These are phyloP conservation scores for Kryptolebias marmoratus DNA, from an alignment of 2,113 vertebrate species.

Conservation along the genomic window DNA sequence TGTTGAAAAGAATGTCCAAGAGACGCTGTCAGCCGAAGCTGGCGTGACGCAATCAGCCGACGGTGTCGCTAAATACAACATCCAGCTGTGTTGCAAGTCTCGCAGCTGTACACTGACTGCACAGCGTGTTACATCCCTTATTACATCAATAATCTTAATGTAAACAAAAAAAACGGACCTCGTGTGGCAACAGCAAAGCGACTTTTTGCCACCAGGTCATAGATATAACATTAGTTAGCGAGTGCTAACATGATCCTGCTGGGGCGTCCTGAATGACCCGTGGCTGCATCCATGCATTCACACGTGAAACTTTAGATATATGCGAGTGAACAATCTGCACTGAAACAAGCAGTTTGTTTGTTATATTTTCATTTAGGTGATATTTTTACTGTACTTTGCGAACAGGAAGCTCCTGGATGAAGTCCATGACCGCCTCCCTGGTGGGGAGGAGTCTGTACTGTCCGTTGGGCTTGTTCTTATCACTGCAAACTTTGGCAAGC, in stretches of 20 bases:
- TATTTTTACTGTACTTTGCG: slow-evolving; percentile 86
- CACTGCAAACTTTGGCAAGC: slow-evolving; percentile 97
- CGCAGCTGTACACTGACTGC: neutral
- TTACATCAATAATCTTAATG: neutral
- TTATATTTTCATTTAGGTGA: slow-evolving; percentile 20
- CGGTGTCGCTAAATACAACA: neutral
- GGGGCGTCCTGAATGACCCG: neutral
- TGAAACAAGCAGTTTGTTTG: neutral
- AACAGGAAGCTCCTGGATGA: slow-evolving; percentile 90
- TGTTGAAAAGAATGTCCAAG: neutral
- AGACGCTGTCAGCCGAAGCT: neutral
- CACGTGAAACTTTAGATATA: neutral
- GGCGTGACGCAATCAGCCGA: neutral
- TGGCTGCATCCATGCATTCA: neutral
- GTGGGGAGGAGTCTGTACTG: slow-evolving; percentile 87
- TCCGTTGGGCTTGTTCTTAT: slow-evolving; percentile 96
- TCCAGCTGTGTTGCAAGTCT: neutral
- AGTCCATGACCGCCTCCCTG: slow-evolving; percentile 87
- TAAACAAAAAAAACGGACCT: too few species aligned
- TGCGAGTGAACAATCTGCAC: neutral
- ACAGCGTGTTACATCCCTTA: neutral
- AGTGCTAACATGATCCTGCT: neutral
- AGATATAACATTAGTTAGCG: neutral
- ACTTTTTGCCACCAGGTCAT: too few species aligned
- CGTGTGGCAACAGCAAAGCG: too few species aligned